These are phyloP conservation scores for Dromas ardeola DNA, from an alignment of 2,113 vertebrate species.

Conservation along the genomic window DNA sequence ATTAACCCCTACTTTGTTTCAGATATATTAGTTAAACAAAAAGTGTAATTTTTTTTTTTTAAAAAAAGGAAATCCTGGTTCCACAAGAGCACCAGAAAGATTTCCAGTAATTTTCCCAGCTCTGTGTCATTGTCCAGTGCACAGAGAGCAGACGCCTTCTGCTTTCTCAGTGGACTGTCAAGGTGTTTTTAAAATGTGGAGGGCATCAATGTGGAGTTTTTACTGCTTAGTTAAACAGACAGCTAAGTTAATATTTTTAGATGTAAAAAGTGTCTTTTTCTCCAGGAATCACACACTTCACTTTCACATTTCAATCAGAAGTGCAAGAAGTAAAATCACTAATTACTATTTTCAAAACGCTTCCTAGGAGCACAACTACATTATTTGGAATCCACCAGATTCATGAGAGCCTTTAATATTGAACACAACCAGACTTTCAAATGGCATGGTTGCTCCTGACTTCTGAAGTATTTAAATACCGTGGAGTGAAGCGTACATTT, in stretches of 20 bases:
- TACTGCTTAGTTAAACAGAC: not conserved
- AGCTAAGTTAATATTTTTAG: not conserved
- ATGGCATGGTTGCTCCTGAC: not conserved
- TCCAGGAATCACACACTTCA: not conserved
- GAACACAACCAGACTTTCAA: not conserved
- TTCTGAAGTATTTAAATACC: constrained; percentile 46
- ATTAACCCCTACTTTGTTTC: not conserved
- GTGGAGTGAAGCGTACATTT: not conserved
- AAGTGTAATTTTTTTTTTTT: not conserved
- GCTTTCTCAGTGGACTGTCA: not conserved
- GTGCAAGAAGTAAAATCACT: not conserved
- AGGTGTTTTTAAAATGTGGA: not conserved
- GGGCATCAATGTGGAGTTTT: not conserved
- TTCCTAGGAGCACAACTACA: not conserved
- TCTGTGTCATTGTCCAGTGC: not conserved
- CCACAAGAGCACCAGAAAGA: not conserved
- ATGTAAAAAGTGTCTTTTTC: not conserved
- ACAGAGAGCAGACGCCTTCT: not conserved
- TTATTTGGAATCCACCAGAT: not conserved
- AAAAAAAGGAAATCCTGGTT: not conserved
- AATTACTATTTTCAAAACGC: not conserved
- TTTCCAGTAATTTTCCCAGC: not conserved
- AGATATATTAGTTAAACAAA: not conserved
- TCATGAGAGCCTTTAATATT: not conserved
- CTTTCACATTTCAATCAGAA: not conserved